Base-by-base conservation (phyloP, 2,888 invertebrate species). In the Plusia festucae region DNA sequence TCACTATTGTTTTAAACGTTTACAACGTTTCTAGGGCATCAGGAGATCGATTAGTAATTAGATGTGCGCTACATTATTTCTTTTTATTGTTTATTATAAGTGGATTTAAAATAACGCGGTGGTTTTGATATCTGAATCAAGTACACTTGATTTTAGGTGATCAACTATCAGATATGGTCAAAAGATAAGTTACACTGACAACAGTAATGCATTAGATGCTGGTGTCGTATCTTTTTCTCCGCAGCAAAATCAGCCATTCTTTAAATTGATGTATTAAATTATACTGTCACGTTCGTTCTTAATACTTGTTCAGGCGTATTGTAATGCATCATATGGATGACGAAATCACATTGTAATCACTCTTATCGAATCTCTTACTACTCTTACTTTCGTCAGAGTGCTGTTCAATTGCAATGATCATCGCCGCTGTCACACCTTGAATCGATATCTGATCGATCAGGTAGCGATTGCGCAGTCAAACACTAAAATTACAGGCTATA, bases 1-100 rank as follows among this genome's bases (percentile, higher is more conserved):
- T 93, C 91, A 88, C 89, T 89, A 91, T 91, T 90, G 91, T 91
- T 92, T 91, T 88, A 90, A 91, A 89, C 85, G 88, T 84, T 87
- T 85, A 81, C 81, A 83, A 83, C 60, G 81, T 86, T 88, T 88
- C 83, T 90, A 87, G 90, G 88, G 81, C 89, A 89, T 86, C 86
- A 68, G 81, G 69, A 85, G 86, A 90, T 91, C 90, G 88, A 89
- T 90, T 88, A 86, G 84, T 85, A 86, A 88, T 88, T 84, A 82
- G 81, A 80, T 79, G 78, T 79, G 76, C 65, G 62, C 74, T 75
- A 73, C 64, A 67, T 73, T 81, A 75, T 82, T 77, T 74, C 63
- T 79, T 73, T 78, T 82, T 72, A 70, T 73, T 49, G 52, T 65
- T 56, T 61, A 18, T n/a, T 63, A 59, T 58, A 24, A 20, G 51